These are phyloP conservation scores for Vombatus ursinus DNA, from an alignment of 2,113 vertebrate species.

Conservation along the genomic window DNA sequence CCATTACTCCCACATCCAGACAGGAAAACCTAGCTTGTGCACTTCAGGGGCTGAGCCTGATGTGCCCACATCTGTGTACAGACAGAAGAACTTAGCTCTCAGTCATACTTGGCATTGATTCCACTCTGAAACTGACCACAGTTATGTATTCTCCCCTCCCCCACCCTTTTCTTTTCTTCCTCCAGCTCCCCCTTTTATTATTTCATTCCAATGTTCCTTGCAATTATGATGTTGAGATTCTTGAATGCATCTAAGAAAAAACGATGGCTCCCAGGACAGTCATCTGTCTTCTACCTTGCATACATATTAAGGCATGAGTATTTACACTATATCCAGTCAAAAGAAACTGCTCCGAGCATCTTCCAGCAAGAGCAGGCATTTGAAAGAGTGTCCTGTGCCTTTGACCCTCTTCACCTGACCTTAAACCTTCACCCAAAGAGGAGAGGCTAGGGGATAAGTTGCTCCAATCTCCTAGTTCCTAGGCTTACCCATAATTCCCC, in stretches of 20 bases:
- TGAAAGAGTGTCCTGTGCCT: background rate
- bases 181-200: background rate
- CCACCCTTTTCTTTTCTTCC: background rate
- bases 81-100: background rate
- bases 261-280: slow-evolving; percentile 5
- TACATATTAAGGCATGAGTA: background rate
- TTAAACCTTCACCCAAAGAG: background rate
- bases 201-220: background rate
- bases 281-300: background rate
- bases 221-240: background rate
- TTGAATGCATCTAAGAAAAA: slow-evolving; percentile 24
- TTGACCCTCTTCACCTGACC: background rate
- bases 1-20: background rate
- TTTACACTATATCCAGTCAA: background rate
- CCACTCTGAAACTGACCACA: background rate
- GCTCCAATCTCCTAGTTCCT: background rate
- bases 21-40: background rate
- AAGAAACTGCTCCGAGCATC: background rate
- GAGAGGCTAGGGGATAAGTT: background rate
- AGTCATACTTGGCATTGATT: background rate
- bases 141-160: background rate
- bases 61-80: background rate
- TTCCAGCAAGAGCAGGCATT: background rate
- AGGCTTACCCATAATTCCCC: background rate
- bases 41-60: background rate